phyloP scores from a whole-genome alignment of 1,140 invertebrate species.

The Limonius californicus region DNA sequence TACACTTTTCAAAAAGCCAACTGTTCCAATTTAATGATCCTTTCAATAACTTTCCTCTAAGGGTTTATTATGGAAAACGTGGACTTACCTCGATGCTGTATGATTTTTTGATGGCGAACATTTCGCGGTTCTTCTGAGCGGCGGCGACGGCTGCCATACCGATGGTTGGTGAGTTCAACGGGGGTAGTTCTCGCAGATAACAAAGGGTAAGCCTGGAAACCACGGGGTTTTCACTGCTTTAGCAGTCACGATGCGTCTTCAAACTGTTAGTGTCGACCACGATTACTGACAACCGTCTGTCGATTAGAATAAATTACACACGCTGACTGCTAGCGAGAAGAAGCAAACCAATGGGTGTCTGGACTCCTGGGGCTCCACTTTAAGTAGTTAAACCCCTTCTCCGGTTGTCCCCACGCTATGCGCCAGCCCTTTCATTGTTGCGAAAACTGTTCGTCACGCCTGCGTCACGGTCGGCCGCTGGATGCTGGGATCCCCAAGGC shows the following conservation, averaged over 20 bases:
- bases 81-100: constrained; percentile 93
- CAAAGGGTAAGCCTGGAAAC: constrained; percentile 37
- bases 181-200: constrained; percentile 14
- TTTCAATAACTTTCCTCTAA: too few relatives aligned
- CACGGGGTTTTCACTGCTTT: constrained; percentile 41
- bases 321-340: constrained; percentile 30
- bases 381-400: constrained; percentile 42
- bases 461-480: constrained; percentile 36
- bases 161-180: constrained; percentile 27
- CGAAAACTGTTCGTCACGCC: constrained; percentile 37
- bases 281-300: constrained; percentile 41
- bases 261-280: constrained; percentile 33
- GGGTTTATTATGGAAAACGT: too few relatives aligned
- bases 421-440: constrained; percentile 40
- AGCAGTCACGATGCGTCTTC: constrained; percentile 25
- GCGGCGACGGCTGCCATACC: constrained; percentile 79
- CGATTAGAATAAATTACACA: constrained; percentile 33
- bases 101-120: constrained; percentile 93
- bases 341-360: constrained; percentile 40
- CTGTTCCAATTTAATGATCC: too few relatives aligned
- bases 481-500: constrained; percentile 37
- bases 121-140: constrained; percentile 86
- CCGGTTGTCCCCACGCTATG: constrained; percentile 29
- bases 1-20: too few relatives aligned
- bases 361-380: constrained; percentile 31